Percentiles rank a stretch among this genome's conserved stretches.
phyloP scores from a whole-genome alignment of 2,888 invertebrate species.

The Incurvaria masculella region DNA sequence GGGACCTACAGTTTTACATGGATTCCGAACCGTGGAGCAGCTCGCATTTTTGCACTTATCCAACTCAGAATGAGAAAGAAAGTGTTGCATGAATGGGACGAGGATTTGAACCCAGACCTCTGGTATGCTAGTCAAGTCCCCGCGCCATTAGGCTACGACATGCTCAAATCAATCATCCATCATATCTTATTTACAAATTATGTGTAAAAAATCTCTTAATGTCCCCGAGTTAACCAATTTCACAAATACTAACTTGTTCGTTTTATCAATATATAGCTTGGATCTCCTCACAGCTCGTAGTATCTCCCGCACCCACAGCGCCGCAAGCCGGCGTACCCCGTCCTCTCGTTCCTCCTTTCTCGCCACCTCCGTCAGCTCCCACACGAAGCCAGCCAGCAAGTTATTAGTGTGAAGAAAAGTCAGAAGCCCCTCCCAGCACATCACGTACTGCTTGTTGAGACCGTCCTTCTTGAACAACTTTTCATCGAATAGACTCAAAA shows the following conservation, averaged over 20 bases:
- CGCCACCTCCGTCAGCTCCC: conserved; percentile 40
- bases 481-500: conserved; percentile 27
- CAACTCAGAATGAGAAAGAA: too few species aligned
- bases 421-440: conserved; percentile 54
- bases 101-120: too few species aligned
- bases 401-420: conserved; percentile 49
- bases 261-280: conserved; percentile 27
- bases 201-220: too few species aligned
- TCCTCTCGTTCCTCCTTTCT: conserved; percentile 25
- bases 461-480: conserved; percentile 23
- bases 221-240: too few species aligned
- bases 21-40: too few species aligned
- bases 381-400: conserved; percentile 42
- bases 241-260: conserved; percentile 26
- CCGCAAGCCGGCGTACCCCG: conserved; percentile 35
- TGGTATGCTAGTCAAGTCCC: too few species aligned
- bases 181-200: too few species aligned
- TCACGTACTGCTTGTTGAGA: conserved; percentile 29
- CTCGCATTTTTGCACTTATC: too few species aligned
- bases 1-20: too few species aligned
- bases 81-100: too few species aligned
- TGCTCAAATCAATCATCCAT: too few species aligned
- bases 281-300: conserved; percentile 38
- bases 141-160: too few species aligned
- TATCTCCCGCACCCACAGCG: conserved; percentile 55